phyloP scores from a whole-genome alignment of 2,888 invertebrate species.

The Mayetiola destructor region DNA sequence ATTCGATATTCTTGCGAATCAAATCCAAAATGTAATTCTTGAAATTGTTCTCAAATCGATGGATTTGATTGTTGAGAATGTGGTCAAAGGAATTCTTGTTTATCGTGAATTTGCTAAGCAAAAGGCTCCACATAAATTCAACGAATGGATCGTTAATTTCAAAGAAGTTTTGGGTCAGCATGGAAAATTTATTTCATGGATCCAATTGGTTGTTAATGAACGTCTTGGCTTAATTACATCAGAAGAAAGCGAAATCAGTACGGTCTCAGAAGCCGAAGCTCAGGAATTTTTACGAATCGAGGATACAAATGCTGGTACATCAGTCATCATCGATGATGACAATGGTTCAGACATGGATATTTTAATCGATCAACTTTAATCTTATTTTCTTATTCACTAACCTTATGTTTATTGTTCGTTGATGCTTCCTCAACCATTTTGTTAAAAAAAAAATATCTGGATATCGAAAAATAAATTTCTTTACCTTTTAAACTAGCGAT shows the following conservation, averaged over 20 bases:
- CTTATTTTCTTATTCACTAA: too few species aligned
- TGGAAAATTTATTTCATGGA: constrained; percentile 15
- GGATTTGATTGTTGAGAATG: constrained; percentile 24
- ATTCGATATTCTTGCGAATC: constrained; percentile 25
- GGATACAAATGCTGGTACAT: too few species aligned
- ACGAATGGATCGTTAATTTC: constrained; percentile 16
- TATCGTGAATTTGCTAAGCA: constrained; percentile 23
- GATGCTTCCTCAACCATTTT: too few species aligned
- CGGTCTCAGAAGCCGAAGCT: constrained; percentile 14
- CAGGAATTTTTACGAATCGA: constrained; percentile 15
- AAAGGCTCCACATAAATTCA: constrained; percentile 15
- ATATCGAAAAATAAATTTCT: too few species aligned
- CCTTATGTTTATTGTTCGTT: too few species aligned
- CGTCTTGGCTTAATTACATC: constrained; percentile 16
- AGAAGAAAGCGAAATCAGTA: constrained; percentile 14
- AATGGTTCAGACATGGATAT: too few species aligned
- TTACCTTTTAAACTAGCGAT: too few species aligned
- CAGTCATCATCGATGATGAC: too few species aligned
- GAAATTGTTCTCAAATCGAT: constrained; percentile 26
- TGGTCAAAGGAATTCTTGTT: constrained; percentile 24
- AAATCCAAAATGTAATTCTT: constrained; percentile 27
- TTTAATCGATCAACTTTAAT: too few species aligned
- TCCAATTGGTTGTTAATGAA: constrained; percentile 13
- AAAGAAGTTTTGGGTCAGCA: constrained; percentile 14
- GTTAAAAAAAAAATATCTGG: too few species aligned